A percentile compares a stretch with the other conserved stretches of the same genome.
Conservation (phyloP, 1,140 invertebrate species). For the Acromyrmex charruanus region DNA sequence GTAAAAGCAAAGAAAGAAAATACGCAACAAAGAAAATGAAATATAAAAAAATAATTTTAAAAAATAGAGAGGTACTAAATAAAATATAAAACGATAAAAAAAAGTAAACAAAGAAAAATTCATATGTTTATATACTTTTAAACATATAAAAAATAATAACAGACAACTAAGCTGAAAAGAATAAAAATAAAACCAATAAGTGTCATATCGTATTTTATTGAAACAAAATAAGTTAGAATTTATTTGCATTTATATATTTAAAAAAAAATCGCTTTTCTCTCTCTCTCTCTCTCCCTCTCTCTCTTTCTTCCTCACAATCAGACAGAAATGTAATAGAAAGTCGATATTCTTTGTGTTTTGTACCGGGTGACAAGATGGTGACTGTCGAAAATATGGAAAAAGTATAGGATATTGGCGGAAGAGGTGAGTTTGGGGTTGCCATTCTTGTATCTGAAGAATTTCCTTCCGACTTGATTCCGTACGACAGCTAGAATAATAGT, state of each 20-base stretch:
- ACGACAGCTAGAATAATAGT: constrained; percentile 37
- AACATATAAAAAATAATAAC: background rate
- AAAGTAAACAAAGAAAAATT: no score
- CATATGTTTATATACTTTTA: background rate
- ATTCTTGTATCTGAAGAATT: constrained; percentile 28
- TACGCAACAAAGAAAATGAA: no score
- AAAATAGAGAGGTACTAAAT: no score
- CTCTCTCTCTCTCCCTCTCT: background rate
- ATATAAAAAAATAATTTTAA: no score
- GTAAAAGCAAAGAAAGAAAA: no score
- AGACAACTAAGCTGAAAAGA: background rate
- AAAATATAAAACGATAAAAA: no score
- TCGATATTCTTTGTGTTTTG: constrained; percentile 27
- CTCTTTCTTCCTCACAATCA: background rate
- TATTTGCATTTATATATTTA: background rate
- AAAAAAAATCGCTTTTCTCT: background rate
- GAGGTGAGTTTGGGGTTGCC: background rate
- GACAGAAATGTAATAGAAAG: background rate
- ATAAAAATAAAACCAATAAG: background rate
- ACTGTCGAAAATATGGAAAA: constrained; percentile 29
- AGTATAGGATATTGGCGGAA: background rate
- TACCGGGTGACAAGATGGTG: constrained; percentile 28
- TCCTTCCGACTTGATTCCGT: constrained; percentile 26
- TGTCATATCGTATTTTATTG: background rate
- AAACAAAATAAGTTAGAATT: background rate